Base-by-base conservation (phyloP, 2,888 invertebrate species). In the Lypha dubia region DNA sequence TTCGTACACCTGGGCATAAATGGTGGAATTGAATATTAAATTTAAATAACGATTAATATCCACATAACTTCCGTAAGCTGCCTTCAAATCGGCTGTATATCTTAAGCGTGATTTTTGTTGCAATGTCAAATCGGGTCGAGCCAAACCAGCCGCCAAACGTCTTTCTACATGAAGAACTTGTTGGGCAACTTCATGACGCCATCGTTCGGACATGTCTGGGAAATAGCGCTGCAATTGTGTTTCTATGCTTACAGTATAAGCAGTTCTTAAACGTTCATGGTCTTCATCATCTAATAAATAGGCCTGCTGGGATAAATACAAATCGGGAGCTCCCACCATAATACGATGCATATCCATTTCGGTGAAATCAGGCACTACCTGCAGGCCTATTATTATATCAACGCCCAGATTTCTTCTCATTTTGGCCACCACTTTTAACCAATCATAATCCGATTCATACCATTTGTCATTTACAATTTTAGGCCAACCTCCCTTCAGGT, bases 401-500 rank as follows among this genome's bases (percentile, higher is more conserved):
- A 92, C 89, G 6, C 91, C 92, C 75, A 89, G 83, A 20, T 86
- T 87, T 2, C 88, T 86, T 38, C 91, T 88, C 8, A 91, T 84
- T 6, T 87, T 87, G 4, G 91, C 90, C 41, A 92, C 85, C 17
- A 88, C 88, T 20, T 87, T 87, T 22, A 91, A 81, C 91, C 91
- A 91, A 62, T 91, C 90, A 82, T 90, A 92, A 8, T 88, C 89
- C 71, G 88, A 88, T 11, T 88, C 87, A 74, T 89, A 91, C 92
- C 92, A 91, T 0, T 87, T 87, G 0, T 81, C 63, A 9, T 87
- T 88, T 0, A 86, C 87, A 20, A 90, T 87, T 38, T 86, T 87
- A 0, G 91, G 91, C 92, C 92, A 92, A 7, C 92, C 91, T 13
- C 91, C 91, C 0, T 87, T 87, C 0, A 91, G 88, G 32, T 90